Percentiles rank a stretch among this genome's conserved stretches.
Evolutionary conservation across 2,113 vertebrate species (phyloP).

Genomic region (Macaca nemestrina): DNA sequence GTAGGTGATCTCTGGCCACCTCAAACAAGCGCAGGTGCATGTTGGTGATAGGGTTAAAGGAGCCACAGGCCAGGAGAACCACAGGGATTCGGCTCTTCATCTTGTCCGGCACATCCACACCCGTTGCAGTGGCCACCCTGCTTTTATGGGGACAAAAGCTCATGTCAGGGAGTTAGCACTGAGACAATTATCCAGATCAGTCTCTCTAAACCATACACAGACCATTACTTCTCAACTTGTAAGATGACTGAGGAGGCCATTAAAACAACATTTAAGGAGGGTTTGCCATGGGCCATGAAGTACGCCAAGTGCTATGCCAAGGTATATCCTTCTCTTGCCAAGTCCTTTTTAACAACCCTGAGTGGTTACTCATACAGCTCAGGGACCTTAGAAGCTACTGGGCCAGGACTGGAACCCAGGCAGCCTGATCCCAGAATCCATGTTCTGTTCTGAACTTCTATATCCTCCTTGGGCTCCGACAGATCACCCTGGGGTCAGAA

Average conservation of each 20-base stretch:
- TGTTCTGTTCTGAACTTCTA: neutral
- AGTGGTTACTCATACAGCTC: neutral
- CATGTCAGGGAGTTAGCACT: neutral
- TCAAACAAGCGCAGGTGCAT: conserved; percentile 96
- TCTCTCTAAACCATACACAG: neutral
- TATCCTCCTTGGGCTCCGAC: neutral
- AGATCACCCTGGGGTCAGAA: neutral
- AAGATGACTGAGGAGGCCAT: neutral
- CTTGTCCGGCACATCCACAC: neutral
- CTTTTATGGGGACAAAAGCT: conserved; percentile 53
- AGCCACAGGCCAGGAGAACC: conserved; percentile 92
- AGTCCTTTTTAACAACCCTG: neutral
- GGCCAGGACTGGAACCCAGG: neutral
- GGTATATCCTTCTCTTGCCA: neutral
- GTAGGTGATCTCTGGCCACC: conserved; percentile 93
- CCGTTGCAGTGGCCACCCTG: conserved; percentile 59
- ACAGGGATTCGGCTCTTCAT: conserved; percentile 91
- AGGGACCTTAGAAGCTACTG: neutral
- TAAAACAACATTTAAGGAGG: neutral
- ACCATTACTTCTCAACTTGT: neutral
- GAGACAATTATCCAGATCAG: neutral
- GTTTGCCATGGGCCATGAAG: neutral
- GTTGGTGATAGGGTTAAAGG: conserved; percentile 96
- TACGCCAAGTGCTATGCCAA: no score
- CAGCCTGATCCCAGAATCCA: neutral